Evolutionary conservation across 2,888 invertebrate genomes (phyloP).

Genomic region (Lasius platythorax): DNA sequence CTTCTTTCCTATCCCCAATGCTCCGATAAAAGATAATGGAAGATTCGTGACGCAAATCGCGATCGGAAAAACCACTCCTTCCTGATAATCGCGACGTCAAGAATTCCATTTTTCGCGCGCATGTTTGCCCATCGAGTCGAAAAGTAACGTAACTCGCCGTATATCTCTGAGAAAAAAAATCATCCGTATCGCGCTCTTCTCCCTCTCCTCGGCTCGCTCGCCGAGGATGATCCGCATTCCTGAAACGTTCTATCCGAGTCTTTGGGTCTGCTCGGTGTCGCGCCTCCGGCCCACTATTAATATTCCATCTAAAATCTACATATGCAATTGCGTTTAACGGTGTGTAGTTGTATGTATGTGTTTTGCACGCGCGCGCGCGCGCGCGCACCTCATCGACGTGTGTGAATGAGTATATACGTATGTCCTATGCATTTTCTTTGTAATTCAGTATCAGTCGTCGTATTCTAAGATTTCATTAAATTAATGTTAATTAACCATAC

Average conservation of each 20-base stretch:
- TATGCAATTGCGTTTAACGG: neutral
- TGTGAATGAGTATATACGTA: neutral
- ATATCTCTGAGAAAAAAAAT: conserved; percentile 69
- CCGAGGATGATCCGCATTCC: conserved; percentile 72
- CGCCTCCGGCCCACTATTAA: conserved; percentile 29
- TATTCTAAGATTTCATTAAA: conserved; percentile 32
- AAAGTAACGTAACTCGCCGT: conserved; percentile 84
- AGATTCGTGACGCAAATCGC: conserved; percentile 20
- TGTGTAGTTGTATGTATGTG: neutral
- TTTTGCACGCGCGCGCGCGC: neutral
- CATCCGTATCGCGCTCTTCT: conserved; percentile 56
- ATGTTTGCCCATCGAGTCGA: conserved; percentile 81
- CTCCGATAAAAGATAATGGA: neutral
- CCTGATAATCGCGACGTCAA: conserved; percentile 69
- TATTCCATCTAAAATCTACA: conserved; percentile 31
- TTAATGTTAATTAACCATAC: conserved; percentile 28
- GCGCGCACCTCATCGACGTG: neutral
- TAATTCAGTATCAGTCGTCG: conserved; percentile 31
- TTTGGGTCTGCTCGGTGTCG: conserved; percentile 72
- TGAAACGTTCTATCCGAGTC: conserved; percentile 85
- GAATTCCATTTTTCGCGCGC: conserved; percentile 65
- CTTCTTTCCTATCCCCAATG: conserved; percentile 2
- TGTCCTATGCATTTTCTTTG: neutral
- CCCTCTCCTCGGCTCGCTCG: conserved; percentile 20
- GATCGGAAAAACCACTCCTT: neutral